phyloP scores from a whole-genome alignment of 2,888 invertebrate species.

The Amphipyra berbera region DNA sequence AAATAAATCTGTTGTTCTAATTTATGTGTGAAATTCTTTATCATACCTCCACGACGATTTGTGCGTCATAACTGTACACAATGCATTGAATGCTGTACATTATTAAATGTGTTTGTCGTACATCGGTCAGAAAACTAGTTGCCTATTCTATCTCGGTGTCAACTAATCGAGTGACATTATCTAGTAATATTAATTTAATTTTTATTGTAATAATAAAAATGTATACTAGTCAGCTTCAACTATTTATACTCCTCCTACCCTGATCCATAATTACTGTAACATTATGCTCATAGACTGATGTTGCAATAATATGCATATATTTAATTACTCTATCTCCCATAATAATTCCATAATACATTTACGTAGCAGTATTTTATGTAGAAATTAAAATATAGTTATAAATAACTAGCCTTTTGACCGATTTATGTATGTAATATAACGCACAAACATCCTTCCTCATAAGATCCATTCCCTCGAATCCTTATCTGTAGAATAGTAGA shows the following conservation, averaged over 20 bases:
- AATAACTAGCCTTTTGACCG: slow-evolving; percentile 88
- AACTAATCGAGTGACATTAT: slow-evolving; percentile 87
- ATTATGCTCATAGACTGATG: slow-evolving; percentile 67
- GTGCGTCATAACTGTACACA: slow-evolving; percentile 76
- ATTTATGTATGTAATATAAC: slow-evolving; percentile 86
- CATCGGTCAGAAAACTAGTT: slow-evolving; percentile 87
- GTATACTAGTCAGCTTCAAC: slow-evolving; percentile 85
- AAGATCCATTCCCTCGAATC: slow-evolving; percentile 59
- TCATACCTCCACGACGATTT: slow-evolving; percentile 80
- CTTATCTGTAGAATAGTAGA: slow-evolving; percentile 47
- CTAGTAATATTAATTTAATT: slow-evolving; percentile 89
- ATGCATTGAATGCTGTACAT: slow-evolving; percentile 57
- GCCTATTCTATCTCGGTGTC: slow-evolving; percentile 71
- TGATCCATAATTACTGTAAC: slow-evolving; percentile 73
- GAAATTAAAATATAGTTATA: slow-evolving; percentile 75
- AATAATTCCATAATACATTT: slow-evolving; percentile 68
- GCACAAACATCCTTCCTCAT: slow-evolving; percentile 78
- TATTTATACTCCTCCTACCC: slow-evolving; percentile 78
- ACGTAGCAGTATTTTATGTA: slow-evolving; percentile 76
- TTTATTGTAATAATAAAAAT: slow-evolving; percentile 78
- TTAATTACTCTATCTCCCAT: slow-evolving; percentile 66
- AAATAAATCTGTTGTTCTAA: slow-evolving; percentile 90
- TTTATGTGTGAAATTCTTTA: slow-evolving; percentile 86
- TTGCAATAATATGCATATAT: slow-evolving; percentile 60
- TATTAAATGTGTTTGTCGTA: slow-evolving; percentile 44